phyloP scores from a whole-genome alignment of 1,140 invertebrate genomes.

The Caenorhabditis latens region DNA sequence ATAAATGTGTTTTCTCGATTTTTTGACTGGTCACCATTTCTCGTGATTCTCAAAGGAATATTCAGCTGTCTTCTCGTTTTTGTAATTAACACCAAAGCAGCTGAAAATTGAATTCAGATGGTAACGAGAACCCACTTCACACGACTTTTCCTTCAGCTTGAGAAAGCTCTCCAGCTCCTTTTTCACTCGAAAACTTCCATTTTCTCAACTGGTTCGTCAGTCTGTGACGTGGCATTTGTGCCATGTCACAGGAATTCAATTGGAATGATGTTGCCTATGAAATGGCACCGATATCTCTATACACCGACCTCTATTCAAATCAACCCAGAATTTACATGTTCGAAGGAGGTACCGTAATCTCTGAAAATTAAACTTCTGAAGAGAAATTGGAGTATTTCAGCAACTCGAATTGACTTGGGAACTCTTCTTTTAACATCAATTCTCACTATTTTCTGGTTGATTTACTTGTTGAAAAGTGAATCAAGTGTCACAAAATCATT shows the following conservation, averaged over 20 bases:
- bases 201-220: not conserved
- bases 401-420: not conserved
- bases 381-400: not conserved
- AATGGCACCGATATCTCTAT: conserved; percentile 36
- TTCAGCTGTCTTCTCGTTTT: not conserved
- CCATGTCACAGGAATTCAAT: conserved; percentile 39
- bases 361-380: not conserved
- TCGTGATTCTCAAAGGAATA: not conserved
- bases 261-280: conserved; percentile 36
- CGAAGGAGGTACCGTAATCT: conserved; percentile 17
- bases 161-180: not conserved
- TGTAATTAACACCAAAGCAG: conserved; percentile 26
- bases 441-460: not conserved
- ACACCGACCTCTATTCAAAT: conserved; percentile 35
- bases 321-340: conserved; percentile 42
- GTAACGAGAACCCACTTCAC: not conserved
- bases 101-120: conserved; percentile 12
- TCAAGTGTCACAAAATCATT: conserved; percentile 11
- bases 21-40: not conserved
- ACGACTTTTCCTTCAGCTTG: not conserved
- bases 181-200: not conserved
- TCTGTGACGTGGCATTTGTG: conserved; percentile 9
- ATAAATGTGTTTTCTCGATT: not conserved
- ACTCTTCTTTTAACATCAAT: not conserved
- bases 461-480: not conserved